Base-by-base conservation (phyloP, 2,113 vertebrate species). In the Aviceda subcristata region DNA sequence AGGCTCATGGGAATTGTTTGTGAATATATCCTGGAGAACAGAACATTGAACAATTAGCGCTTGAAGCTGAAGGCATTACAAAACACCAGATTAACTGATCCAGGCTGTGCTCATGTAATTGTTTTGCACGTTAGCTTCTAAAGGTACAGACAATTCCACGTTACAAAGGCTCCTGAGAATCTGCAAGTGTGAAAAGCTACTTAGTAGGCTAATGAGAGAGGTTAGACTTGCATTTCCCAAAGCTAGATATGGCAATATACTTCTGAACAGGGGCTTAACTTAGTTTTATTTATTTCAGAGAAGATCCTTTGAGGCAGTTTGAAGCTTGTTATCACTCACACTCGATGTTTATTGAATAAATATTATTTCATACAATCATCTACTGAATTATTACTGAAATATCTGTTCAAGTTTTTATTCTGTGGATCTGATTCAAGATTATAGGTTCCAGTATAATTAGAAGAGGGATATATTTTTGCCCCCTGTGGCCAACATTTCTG, bases 351-450 rank as follows among this genome's bases (percentile, higher is more conserved):
- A 76, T 88, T 95, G 89, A 90, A 82, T 32, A 63, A 29, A 16
- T 73, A 39, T 48, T 95, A 43, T 94, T 92, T 76, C n/a, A 57
- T 92, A 74, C 85, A 81, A 51, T 48, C 8, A 68, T 63, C 20
- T 64, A 32, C 39, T 14, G 34, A 94, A 96, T 92, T 82, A 67
- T 75, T 96, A 56, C 46, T 62, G 84, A 94, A 96, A 91, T 92
- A 72, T 72, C 74, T 90, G 55, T 86, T 72, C 34, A 67, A 86
- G 19, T 24, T 86, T 69, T 36, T 86, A 30, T 86, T 86, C 62
- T 93, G 53, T 96, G 76, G 59, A 85, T 97, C 50, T 94, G 95
- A 94, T 93, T 95, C 71, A 96, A 94, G 76, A 82, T 89, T 88
- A 60, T 68, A 63, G 29, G 30, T 84, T 95, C 74, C 81, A 90